These are phyloP conservation scores for Nipponacmea schrenckii DNA, from an alignment of 2,888 invertebrate species.

Conservation along the genomic window DNA sequence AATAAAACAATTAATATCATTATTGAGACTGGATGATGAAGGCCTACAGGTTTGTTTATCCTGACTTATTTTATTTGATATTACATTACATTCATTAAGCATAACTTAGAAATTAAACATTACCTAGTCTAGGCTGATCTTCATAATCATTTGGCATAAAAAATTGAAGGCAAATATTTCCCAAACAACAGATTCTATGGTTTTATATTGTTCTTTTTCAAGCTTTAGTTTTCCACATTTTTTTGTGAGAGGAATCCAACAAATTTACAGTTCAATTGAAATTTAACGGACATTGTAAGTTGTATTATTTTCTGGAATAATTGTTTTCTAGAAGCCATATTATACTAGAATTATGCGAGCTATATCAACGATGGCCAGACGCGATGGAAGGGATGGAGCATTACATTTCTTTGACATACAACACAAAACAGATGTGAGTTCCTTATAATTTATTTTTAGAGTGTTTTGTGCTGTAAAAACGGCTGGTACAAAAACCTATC, in stretches of 20 bases:
- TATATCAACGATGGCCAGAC: slow-evolving; percentile 67
- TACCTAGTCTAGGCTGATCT: too few species aligned
- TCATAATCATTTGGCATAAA: background rate
- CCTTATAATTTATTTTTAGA: too few species aligned
- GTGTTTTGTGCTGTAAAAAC: slow-evolving; percentile 1
- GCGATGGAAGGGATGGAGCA: slow-evolving; percentile 67
- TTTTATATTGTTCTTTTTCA: too few species aligned
- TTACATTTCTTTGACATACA: slow-evolving; percentile 72
- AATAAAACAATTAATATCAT: slow-evolving; percentile 72
- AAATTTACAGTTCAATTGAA: too few species aligned
- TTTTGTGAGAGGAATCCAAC: too few species aligned
- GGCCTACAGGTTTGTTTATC: slow-evolving; percentile 58
- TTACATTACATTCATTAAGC: background rate
- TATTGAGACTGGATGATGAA: slow-evolving; percentile 66
- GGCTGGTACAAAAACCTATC: too few species aligned
- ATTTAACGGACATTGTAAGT: too few species aligned
- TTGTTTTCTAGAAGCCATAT: slow-evolving; percentile 53
- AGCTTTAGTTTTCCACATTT: too few species aligned
- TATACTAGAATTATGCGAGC: slow-evolving; percentile 66
- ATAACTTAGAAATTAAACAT: too few species aligned
- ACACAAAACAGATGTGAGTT: slow-evolving; percentile 62
- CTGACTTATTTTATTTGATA: background rate
- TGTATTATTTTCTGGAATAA: too few species aligned
- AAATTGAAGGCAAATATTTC: too few species aligned
- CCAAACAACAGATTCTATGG: too few species aligned